phyloP scores from a whole-genome alignment of 1,140 invertebrate species.

The Globodera ellingtonae region DNA sequence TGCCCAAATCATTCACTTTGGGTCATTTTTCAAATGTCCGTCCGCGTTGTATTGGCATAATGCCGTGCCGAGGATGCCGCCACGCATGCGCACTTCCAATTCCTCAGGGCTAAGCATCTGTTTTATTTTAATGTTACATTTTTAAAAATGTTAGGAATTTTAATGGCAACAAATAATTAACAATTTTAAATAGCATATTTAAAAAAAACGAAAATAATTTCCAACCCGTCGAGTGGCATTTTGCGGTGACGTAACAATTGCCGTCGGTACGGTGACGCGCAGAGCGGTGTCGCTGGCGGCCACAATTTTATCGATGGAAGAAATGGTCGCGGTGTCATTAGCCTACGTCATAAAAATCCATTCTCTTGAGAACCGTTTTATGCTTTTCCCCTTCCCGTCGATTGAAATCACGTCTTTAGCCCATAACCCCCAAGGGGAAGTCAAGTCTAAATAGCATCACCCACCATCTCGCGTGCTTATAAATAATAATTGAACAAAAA shows the following conservation, averaged over 20 bases:
- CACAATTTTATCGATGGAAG: background rate
- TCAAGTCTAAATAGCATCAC: too few species aligned
- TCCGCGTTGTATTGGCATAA: constrained; percentile 19
- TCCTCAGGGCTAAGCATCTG: constrained; percentile 37
- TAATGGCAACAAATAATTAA: background rate
- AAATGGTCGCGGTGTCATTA: too few species aligned
- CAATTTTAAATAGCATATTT: background rate
- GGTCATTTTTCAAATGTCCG: constrained; percentile 4
- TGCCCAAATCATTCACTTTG: background rate
- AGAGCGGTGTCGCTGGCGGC: background rate
- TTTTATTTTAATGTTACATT: background rate
- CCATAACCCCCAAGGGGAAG: too few species aligned
- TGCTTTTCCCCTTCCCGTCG: too few species aligned
- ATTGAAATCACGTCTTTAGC: too few species aligned
- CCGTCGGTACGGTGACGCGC: background rate
- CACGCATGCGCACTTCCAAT: constrained; percentile 27
- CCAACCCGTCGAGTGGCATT: background rate
- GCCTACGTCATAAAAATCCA: too few species aligned
- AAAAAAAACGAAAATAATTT: background rate
- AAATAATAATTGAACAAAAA: too few species aligned
- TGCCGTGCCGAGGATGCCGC: constrained; percentile 35
- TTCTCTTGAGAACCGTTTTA: too few species aligned
- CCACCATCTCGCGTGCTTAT: too few species aligned
- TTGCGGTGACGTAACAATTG: background rate
- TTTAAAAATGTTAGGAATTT: background rate